Evolutionary conservation across 2,888 invertebrate species (phyloP).

Genomic region (Hemaris fuciformis): DNA sequence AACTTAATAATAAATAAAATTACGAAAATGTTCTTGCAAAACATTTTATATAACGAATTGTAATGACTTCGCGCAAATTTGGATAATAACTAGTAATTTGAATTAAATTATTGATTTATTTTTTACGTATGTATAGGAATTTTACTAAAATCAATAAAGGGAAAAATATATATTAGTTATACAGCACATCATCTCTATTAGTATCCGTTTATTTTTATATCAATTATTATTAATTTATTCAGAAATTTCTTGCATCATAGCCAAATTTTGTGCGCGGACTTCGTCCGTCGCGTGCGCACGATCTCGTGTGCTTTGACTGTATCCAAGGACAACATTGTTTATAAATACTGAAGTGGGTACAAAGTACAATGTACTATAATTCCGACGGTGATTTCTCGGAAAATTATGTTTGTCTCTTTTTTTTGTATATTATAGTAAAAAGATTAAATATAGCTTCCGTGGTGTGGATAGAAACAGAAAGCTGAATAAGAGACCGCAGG

Average conservation of each 20-base stretch:
- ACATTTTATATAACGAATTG: neutral
- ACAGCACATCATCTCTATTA: neutral
- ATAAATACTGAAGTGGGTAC: constrained; percentile 13
- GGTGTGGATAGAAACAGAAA: neutral
- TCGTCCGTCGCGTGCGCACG: constrained; percentile 12
- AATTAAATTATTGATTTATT: no score
- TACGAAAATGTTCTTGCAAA: neutral
- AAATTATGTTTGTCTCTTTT: no score
- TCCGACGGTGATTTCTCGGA: neutral
- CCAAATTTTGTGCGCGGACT: constrained; percentile 9
- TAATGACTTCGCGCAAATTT: no score
- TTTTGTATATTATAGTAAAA: no score
- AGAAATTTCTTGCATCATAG: neutral
- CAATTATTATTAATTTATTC: neutral
- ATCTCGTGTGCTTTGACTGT: constrained; percentile 1
- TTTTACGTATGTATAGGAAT: neutral
- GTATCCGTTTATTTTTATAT: neutral
- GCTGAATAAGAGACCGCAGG: no score
- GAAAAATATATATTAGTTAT: no score
- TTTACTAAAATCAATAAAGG: neutral
- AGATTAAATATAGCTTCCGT: no score
- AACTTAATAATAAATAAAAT: neutral
- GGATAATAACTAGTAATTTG: no score
- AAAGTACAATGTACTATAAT: neutral
- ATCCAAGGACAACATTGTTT: constrained; percentile 19